These are phyloP conservation scores for Anodontia alba DNA, from an alignment of 2,888 invertebrate species.

Conservation along the genomic window DNA sequence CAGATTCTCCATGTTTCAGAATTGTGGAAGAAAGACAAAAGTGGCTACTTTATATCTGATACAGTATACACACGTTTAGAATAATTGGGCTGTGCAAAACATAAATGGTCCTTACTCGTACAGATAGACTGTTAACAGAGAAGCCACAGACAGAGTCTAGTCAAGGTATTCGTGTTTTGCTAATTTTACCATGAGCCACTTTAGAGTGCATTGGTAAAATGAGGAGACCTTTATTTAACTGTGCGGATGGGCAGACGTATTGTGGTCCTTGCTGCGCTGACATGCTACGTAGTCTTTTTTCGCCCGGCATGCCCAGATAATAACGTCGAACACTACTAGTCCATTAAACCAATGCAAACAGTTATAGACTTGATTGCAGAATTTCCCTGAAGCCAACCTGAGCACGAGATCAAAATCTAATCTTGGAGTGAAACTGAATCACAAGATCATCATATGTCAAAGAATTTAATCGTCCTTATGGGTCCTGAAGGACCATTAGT, in stretches of 20 bases:
- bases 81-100: too few species aligned
- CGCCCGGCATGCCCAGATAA: not conserved
- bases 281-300: too few species aligned
- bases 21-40: conserved; percentile 8
- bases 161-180: too few species aligned
- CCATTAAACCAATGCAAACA: not conserved
- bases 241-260: too few species aligned
- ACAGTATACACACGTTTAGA: conserved; percentile 9
- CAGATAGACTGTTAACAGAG: too few species aligned
- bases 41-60: not conserved
- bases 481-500: not conserved
- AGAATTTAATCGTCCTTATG: not conserved
- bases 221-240: too few species aligned
- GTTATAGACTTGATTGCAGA: not conserved
- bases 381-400: conserved; percentile 2
- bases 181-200: too few species aligned
- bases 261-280: too few species aligned
- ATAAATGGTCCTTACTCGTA: too few species aligned
- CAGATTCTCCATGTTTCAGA: conserved; percentile 34
- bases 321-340: not conserved
- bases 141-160: too few species aligned
- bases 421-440: not conserved
- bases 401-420: not conserved
- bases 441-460: not conserved
- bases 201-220: too few species aligned